Evolutionary conservation across 1,140 invertebrate species (phyloP), one percentile per base, ranked within the genome.

Genomic region (Zaprionus lachaisei): DNA sequence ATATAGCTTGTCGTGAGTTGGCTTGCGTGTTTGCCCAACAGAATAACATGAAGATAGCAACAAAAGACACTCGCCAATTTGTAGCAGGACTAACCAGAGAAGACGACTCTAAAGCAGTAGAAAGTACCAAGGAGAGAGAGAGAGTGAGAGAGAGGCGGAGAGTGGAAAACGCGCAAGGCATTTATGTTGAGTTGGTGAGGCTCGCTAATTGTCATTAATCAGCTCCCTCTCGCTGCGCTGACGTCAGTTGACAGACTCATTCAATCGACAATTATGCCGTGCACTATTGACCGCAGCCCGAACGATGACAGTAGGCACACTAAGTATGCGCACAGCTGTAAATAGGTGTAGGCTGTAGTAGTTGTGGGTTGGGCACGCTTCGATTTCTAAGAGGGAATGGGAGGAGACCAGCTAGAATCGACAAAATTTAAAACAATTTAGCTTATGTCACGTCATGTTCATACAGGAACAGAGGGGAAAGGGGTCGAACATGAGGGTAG

Each of bases 381-480:
- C 72, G 60, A 64, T 74, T 44, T 62, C 65, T 37, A 14, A 31
- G 28, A 73, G 47, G 4, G 3, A 24, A 51, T n/a, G 20, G 7
- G 17, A 49, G n/a, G 7, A 7, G 7, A 9, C 38, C 17, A 74
- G 70, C 83, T 41, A 41, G 77, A 83, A 83, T 83, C 83, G 80
- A 77, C 80, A 87, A 87, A 87, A 84, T 84, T 89, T 79, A 83
- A 84, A 87, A 83, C 84, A 89, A 87, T 87, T 87, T 86, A 86
- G 84, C 83, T 83, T 83, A 87, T 87, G 83, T 80, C 83, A 87
- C 77, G 80, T 87, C 80, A 86, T 37, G 65, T 49, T 41, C 41
- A 15, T 34, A 17, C 22, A 38, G 44, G 17, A 17, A 26, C 14
- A 28, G 41, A 24, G 22, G 17, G 28, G 14, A 22, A 4, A 41